A percentile compares a stretch with the other conserved stretches of the same genome.
Evolutionary conservation across 2,797 vertebrate genomes (phyloP).

Genomic region (Aratinga solstitialis): DNA sequence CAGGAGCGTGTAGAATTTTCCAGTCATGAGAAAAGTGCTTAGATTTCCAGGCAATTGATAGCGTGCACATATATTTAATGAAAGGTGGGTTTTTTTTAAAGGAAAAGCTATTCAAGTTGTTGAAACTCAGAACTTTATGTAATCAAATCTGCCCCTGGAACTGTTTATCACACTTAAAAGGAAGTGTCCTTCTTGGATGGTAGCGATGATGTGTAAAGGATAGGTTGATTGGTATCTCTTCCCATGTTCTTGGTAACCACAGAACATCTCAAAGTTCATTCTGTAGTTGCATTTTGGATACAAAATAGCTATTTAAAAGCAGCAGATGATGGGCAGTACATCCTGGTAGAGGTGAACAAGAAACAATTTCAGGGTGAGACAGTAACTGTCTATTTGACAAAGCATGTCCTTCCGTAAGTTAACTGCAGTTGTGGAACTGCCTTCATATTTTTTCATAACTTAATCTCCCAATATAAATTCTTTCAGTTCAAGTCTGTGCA

Average conservation of each 20-base stretch:
- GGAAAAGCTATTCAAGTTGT: not conserved
- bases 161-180: not conserved
- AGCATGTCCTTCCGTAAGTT: not conserved
- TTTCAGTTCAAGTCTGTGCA: not conserved
- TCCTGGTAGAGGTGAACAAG: not conserved
- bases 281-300: not conserved
- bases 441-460: not conserved
- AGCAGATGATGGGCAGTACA: not conserved
- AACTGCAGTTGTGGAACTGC: not conserved
- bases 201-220: not conserved
- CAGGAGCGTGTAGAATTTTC: not conserved
- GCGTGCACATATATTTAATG: not conserved
- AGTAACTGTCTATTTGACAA: not conserved
- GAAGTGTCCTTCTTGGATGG: not conserved
- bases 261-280: not conserved
- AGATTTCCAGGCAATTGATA: slow-evolving; percentile 4
- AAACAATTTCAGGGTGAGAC: not conserved
- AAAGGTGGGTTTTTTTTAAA: not conserved
- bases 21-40: not conserved
- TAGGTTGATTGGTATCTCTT: not conserved
- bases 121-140: not conserved
- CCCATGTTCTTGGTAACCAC: not conserved
- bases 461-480: not conserved
- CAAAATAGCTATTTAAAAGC: not conserved
- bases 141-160: not conserved